phyloP scores from a whole-genome alignment of 2,113 vertebrate genomes.

The Anoplopoma fimbria region DNA sequence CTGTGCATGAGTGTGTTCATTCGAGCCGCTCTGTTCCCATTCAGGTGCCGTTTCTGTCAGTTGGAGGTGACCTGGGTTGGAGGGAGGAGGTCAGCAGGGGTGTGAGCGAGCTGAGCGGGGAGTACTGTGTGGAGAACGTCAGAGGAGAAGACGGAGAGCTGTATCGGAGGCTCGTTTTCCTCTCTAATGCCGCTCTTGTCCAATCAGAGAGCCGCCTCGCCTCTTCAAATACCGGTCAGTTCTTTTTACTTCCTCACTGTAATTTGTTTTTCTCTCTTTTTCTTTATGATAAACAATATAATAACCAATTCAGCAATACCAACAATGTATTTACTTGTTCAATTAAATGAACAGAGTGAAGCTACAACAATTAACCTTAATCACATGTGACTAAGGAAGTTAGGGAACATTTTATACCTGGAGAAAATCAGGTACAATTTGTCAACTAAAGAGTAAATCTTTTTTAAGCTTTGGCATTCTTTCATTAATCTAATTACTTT shows the following conservation, averaged over 20 bases:
- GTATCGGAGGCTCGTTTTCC: constrained; percentile 93
- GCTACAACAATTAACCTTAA: no score
- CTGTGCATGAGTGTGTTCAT: neutral
- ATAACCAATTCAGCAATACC: neutral
- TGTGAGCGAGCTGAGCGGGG: constrained; percentile 89
- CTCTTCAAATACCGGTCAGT: constrained; percentile 69
- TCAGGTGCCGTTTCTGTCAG: constrained; percentile 96
- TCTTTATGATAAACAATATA: neutral
- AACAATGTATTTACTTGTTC: neutral
- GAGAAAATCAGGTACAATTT: no score
- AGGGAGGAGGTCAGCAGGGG: constrained; percentile 85
- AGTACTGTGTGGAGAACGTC: constrained; percentile 94
- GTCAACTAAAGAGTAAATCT: no score
- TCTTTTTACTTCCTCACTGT: neutral
- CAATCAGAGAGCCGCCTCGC: constrained; percentile 92
- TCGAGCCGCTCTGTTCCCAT: neutral
- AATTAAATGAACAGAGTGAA: no score
- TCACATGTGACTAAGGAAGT: no score
- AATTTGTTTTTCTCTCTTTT: neutral
- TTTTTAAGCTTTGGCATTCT: no score
- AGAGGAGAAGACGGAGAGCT: constrained; percentile 87
- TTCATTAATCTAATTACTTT: no score
- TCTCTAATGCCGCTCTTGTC: constrained; percentile 90
- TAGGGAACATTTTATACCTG: no score
- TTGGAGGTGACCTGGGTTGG: constrained; percentile 94